A percentile compares a stretch with the other conserved stretches of the same genome.
phyloP scores from a whole-genome alignment of 2,797 vertebrate genomes.

The Trichosurus vulpecula region DNA sequence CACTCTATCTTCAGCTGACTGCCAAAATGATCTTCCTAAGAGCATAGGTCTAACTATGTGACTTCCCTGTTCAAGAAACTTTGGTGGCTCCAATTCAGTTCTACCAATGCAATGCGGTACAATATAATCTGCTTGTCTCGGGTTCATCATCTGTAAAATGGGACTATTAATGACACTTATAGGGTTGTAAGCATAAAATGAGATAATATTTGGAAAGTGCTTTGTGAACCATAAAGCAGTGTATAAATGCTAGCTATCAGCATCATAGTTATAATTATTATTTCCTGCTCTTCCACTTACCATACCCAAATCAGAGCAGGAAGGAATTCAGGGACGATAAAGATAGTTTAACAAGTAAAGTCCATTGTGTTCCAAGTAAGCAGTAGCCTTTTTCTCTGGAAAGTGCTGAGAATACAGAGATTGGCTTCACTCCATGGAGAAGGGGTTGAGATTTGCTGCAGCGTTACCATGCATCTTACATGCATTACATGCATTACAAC shows the following conservation, averaged over 20 bases:
- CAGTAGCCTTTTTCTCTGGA: not conserved
- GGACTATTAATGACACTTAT: not conserved
- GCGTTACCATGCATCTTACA: no score
- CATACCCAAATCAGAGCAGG: not conserved
- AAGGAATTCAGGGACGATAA: not conserved
- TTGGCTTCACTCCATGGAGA: not conserved
- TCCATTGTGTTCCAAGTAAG: not conserved
- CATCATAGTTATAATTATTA: not conserved
- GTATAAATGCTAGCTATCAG: not conserved
- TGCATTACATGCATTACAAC: no score
- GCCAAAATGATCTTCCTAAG: not conserved
- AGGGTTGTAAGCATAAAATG: not conserved
- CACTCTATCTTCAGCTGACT: not conserved
- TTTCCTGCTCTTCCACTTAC: not conserved
- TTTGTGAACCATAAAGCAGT: not conserved
- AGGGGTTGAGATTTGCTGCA: not conserved
- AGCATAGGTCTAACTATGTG: not conserved
- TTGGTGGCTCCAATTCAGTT: not conserved
- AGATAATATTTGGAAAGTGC: not conserved
- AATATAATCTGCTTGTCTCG: not conserved
- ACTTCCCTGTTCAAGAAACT: not conserved
- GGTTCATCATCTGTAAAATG: not conserved
- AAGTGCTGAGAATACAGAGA: not conserved
- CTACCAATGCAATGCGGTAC: not conserved
- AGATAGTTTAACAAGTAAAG: no score